Evolutionary conservation across 2,113 vertebrate species (phyloP).

Genomic region (Hiodon tergisus): DNA sequence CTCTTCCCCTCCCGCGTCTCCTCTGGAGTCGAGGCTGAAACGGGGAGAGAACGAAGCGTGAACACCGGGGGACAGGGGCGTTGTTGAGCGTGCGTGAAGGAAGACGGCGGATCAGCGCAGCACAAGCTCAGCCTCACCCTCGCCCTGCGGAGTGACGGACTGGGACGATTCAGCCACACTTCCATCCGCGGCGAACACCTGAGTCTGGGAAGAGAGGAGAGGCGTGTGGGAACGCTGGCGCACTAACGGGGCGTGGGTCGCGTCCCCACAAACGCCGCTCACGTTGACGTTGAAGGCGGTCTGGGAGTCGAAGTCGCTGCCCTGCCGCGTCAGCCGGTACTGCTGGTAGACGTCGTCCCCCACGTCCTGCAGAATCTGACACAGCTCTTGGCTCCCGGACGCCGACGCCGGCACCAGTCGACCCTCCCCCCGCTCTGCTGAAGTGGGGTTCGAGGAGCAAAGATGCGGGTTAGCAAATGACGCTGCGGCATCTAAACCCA

Average conservation of each 20-base stretch:
- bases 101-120: background rate
- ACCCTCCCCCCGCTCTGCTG: slow-evolving; percentile 76
- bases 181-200: slow-evolving; percentile 85
- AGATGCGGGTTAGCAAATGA: background rate
- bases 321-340: slow-evolving; percentile 81
- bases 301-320: slow-evolving; percentile 85
- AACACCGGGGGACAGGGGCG: background rate
- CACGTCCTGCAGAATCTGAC: slow-evolving; percentile 85
- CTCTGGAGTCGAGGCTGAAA: slow-evolving; percentile 75
- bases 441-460: background rate
- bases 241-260: background rate
- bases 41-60: background rate
- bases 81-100: background rate
- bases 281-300: slow-evolving; percentile 86
- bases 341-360: slow-evolving; percentile 91
- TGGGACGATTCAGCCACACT: slow-evolving; percentile 72
- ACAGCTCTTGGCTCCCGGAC: slow-evolving; percentile 76
- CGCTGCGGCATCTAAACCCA: too few relatives aligned
- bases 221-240: background rate
- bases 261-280: slow-evolving; percentile 40
- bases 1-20: slow-evolving; percentile 82
- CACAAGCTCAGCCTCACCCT: slow-evolving; percentile 59
- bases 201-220: slow-evolving; percentile 57
- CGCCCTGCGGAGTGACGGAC: slow-evolving; percentile 81
- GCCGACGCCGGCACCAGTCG: slow-evolving; percentile 60